phyloP scores from a whole-genome alignment of 2,888 invertebrate genomes.

The Pachydiplax longipennis region DNA sequence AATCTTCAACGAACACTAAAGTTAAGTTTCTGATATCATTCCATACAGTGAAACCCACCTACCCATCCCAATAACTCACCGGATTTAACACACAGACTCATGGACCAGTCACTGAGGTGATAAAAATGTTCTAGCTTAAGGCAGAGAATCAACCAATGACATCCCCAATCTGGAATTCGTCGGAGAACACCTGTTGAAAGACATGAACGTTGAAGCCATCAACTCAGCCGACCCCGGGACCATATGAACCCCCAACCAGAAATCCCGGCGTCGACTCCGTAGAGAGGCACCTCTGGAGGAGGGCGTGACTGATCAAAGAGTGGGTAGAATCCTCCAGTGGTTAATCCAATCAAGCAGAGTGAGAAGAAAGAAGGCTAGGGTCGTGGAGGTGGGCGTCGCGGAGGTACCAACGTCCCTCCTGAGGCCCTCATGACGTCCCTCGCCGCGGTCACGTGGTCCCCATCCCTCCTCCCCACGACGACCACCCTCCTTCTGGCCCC shows the following conservation, averaged over 20 bases:
- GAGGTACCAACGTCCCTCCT: slow-evolving; percentile 62
- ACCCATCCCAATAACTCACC: too few relatives aligned
- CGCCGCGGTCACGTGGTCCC: slow-evolving; percentile 60
- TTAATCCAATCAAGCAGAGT: background rate
- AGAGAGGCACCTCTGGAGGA: background rate
- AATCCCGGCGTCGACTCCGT: background rate
- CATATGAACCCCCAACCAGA: too few relatives aligned
- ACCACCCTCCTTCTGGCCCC: slow-evolving; percentile 47
- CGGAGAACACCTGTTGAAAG: background rate
- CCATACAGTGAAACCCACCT: too few relatives aligned
- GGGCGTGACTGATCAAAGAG: background rate
- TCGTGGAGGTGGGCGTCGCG: slow-evolving; percentile 57
- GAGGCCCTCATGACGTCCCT: slow-evolving; percentile 61
- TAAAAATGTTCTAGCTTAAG: background rate
- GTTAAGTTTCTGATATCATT: too few relatives aligned
- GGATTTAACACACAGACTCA: too few relatives aligned
- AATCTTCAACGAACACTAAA: too few relatives aligned
- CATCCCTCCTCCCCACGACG: slow-evolving; percentile 50
- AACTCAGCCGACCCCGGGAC: background rate
- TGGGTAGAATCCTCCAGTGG: too few relatives aligned
- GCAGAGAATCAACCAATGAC: background rate
- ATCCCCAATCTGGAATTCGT: background rate
- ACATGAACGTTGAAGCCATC: background rate
- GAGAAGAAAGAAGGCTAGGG: background rate
- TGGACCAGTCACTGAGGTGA: background rate